A percentile compares a stretch with the other conserved stretches of the same genome.
These are phyloP conservation scores for Tamandua tetradactyla DNA, from an alignment of 2,797 vertebrate species.

Conservation along the genomic window DNA sequence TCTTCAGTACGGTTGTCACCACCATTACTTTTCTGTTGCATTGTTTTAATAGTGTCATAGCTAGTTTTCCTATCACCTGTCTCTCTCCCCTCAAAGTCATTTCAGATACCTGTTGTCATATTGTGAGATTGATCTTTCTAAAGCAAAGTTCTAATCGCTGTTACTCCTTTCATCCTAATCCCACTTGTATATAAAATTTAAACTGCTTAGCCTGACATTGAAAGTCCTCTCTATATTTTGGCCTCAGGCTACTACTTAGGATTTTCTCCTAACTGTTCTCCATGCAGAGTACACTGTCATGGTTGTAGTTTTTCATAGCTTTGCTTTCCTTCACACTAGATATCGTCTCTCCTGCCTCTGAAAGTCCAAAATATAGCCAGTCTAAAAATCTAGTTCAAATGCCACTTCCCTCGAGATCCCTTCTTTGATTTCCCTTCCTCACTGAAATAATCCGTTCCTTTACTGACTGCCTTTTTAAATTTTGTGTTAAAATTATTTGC, in stretches of 20 bases:
- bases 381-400: not conserved
- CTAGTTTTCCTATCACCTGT: not conserved
- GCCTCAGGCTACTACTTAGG: not conserved
- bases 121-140: not conserved
- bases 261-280: not conserved
- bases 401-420: not conserved
- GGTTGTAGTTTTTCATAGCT: not conserved
- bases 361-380: not conserved
- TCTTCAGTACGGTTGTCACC: not conserved
- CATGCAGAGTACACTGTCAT: not conserved
- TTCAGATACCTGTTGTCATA: not conserved
- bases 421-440: not conserved
- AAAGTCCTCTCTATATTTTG: slow-evolving; percentile 21
- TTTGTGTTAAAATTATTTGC: not conserved
- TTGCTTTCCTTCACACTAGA: not conserved
- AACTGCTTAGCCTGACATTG: not conserved
- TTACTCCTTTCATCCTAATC: not conserved
- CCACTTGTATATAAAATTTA: slow-evolving; percentile 24
- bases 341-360: not conserved
- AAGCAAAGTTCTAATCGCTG: slow-evolving; percentile 24
- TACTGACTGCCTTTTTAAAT: not conserved
- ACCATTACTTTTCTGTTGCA: not conserved
- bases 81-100: not conserved
- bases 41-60: slow-evolving; percentile 49
- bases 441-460: not conserved